Percentiles rank a stretch among this genome's conserved stretches.
These are phyloP conservation scores for Cepaea hortensis DNA, from an alignment of 2,888 invertebrate species.

Conservation along the genomic window DNA sequence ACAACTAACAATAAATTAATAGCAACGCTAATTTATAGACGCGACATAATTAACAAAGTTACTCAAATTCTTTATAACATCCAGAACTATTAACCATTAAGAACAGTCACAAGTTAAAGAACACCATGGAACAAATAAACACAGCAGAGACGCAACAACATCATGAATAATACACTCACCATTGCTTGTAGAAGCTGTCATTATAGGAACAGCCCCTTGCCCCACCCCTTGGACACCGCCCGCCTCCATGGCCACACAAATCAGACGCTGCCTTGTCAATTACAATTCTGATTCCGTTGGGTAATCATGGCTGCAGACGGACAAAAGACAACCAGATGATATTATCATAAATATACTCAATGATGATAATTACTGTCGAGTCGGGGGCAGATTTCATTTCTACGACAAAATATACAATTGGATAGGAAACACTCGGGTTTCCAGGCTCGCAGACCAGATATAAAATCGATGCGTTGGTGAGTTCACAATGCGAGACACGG, in stretches of 20 bases:
- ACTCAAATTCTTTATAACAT: too few relatives aligned
- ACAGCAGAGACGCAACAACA: too few relatives aligned
- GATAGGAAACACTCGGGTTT: neutral
- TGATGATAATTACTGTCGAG: neutral
- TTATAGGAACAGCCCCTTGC: conserved; percentile 28
- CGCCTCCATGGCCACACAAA: conserved; percentile 32
- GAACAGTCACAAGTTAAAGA: too few relatives aligned
- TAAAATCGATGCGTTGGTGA: conserved; percentile 2
- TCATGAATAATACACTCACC: conserved; percentile 27
- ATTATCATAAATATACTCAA: neutral
- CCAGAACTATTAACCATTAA: too few relatives aligned
- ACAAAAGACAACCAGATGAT: neutral
- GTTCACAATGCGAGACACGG: neutral
- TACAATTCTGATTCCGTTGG: neutral
- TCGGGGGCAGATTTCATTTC: neutral
- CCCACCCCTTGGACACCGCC: conserved; percentile 35
- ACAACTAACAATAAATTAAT: too few relatives aligned
- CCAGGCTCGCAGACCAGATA: neutral
- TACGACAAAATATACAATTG: neutral
- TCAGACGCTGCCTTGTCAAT: conserved; percentile 15
- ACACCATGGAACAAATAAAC: too few relatives aligned
- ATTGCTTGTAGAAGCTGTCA: conserved; percentile 43
- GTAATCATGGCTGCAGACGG: conserved; percentile 17
- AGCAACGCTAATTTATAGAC: too few relatives aligned
- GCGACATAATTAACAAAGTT: too few relatives aligned